Evolutionary conservation across 2,888 invertebrate genomes (phyloP), one percentile per base, ranked within the genome.

Genomic region (Drosophila histrio): DNA sequence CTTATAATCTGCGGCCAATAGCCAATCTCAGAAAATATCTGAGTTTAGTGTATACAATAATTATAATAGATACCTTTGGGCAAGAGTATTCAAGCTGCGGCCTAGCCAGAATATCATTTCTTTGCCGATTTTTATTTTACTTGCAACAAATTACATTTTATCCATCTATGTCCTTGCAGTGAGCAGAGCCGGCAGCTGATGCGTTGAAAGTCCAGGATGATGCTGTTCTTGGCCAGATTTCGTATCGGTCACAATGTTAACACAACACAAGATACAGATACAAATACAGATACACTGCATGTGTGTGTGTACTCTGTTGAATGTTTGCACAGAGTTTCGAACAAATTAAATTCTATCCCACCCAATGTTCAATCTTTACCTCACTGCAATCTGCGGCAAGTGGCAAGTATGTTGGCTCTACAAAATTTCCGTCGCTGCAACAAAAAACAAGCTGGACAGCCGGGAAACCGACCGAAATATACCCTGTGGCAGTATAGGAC

Each of bases 291-390:
- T 43, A 26, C n/a, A 50, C 24, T 28, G 24, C 36, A 44, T n/a
- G 38, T 17, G 17, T 44, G 24, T 43, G 50, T 62, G 41, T 47
- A 34, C 43, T 61, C 26, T 58, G 67, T 39, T 53, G 47, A 72
- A 62, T 52, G 26, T 77, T 73, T 73, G 74, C 73, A 64, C 64
- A 61, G 70, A 73, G 83, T 63, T 80, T 84, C 66, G 69, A 66
- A 78, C 86, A 78, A 83, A 85, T 83, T 80, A 86, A 86, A 83
- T 83, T 85, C 83, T 71, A 69, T 67, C 71, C 57, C 44, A 61
- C 28, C 60, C 72, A 66, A 66, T 73, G 71, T 67, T 60, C 71
- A 71, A 73, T 79, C 65, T 64, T 66, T 61, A 68, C 65, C 72
- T 60, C 62, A 15, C 50, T 54, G 53, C 69, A 64, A 70, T 49